Base-by-base conservation (phyloP, 2,888 invertebrate species). In the Mythimna lalbum region DNA sequence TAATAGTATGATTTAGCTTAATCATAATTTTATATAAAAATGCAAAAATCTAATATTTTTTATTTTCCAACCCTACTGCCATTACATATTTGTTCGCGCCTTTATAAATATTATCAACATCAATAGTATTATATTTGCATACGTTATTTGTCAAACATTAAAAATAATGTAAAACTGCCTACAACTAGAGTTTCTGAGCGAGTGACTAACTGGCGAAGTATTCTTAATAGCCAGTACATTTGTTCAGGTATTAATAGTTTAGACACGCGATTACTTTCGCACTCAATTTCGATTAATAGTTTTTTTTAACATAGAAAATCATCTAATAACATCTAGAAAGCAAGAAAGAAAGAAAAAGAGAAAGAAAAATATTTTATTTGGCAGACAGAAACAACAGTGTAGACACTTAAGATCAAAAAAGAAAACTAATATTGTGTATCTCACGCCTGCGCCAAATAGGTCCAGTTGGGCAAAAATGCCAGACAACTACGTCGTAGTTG, bases 51-150 rank as follows among this genome's bases (percentile, higher is more conserved):
- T 17, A 6, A 17, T 2, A 19, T 31, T 31, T 55, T 10, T 9
- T 0, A 19, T 31, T 47, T 62, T 61, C 7, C 69, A 81, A 52
- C 82, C 79, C 69, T 81, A 55, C 6, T 10, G 3, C 43, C n/a
- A 69, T 61, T 66, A 77, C 47, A 81, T 77, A 79, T 79, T 73
- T 73, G 73, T 68, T 56, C 57, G 50, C 68, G 33, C 36, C 63
- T 81, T 72, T 72, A 76, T 76, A 81, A 71, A 81, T 78, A 78
- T 72, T 72, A 63, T 72, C 62, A 81, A 65, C 56, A 63, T 69
- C 50, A 69, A 69, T 63, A 65, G 36, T 43, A 19, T 49, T n/a
- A 19, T 63, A 72, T 70, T 76, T 19, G 53, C 60, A 63, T 66
- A 55, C 50, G 57, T 76, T 81, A 81, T 65, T 71, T 72, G 78